Evolutionary conservation across 2,888 invertebrate species (phyloP).

Genomic region (Nebria brevicollis): DNA sequence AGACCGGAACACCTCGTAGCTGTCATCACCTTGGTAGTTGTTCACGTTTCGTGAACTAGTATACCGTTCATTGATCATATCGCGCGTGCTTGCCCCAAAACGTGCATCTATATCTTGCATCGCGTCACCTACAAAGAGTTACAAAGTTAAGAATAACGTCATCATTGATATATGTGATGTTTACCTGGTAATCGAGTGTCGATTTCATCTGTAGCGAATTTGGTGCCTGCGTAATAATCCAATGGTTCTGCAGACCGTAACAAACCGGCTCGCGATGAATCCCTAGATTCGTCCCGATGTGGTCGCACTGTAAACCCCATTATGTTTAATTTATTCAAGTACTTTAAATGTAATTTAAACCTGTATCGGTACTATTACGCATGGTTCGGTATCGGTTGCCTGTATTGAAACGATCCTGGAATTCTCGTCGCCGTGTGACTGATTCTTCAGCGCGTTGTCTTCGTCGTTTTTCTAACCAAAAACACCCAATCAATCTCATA

Average conservation of each 20-base stretch:
- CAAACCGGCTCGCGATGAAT: conserved; percentile 81
- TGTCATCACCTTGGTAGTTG: conserved; percentile 51
- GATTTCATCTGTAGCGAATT: conserved; percentile 57
- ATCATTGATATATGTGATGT: conserved; percentile 52
- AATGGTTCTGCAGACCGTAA: conserved; percentile 79
- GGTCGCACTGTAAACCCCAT: conserved; percentile 61
- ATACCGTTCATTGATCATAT: conserved; percentile 60
- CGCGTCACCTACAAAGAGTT: conserved; percentile 50
- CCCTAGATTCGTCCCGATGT: conserved; percentile 66
- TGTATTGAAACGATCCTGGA: conserved; percentile 73
- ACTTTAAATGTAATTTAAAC: conserved; percentile 54
- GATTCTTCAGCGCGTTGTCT: conserved; percentile 85
- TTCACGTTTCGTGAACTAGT: conserved; percentile 44
- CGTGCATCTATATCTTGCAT: conserved; percentile 70
- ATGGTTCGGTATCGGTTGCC: conserved; percentile 60
- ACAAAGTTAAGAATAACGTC: conserved; percentile 54
- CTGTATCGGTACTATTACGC: conserved; percentile 64
- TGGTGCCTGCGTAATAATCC: conserved; percentile 72
- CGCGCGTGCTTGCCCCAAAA: conserved; percentile 73
- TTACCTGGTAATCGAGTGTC: conserved; percentile 61
- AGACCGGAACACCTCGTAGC: conserved; percentile 53
- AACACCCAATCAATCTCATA: not conserved
- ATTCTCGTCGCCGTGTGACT: conserved; percentile 76
- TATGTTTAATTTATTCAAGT: no score
- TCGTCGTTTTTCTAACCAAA: conserved; percentile 76